Evolutionary conservation across 2,888 invertebrate species (phyloP), one percentile per base, ranked within the genome.

Genomic region (Himalopsyche japonica): DNA sequence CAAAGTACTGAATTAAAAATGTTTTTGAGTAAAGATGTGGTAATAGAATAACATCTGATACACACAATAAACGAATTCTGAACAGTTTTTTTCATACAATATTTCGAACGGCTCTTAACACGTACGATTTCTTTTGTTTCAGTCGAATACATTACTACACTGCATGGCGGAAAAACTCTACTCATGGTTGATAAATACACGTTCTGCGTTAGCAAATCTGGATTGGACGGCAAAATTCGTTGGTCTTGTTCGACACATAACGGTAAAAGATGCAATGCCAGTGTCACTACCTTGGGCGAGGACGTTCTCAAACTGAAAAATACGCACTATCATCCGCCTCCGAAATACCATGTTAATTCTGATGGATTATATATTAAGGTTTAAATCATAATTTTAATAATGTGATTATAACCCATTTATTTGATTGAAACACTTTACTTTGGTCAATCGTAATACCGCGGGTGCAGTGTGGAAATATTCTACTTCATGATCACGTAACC

Each of bases 181-280:
- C 81, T 88, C 15, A 84, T 87, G 87, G 87, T 82, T 70, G 70
- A 86, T n/a, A 86, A 86, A 0, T 88, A 88, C 49, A 88, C 87
- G 0, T 88, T 88, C 84, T 87, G 87, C 34, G 48, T 79, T 7
- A 87, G 87, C 5, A 82, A 82, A 7, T 84, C 85, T 1, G 79
- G 76, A 7, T 83, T 79, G 47, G 87, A 87, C 87, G 81, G 87
- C 7, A 77, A 20, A 18, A 77, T 47, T 1, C 47, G 32, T 6
- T 49, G 49, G 49, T n/a, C 18, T 7, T 49, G 49, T 18, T 49
- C 49, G n/a, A 49, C 49, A 0, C 18, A 49, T n/a, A 18, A 20
- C n/a, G 6, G n/a, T 20, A 49, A 18, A 20, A 49, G n/a, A 49
- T 49, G 49, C 20, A 3, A 3, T 6, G 49, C 49, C n/a, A 4